Conservation (phyloP, 2,888 invertebrate genomes). For the Alloscopus bannaensis region DNA sequence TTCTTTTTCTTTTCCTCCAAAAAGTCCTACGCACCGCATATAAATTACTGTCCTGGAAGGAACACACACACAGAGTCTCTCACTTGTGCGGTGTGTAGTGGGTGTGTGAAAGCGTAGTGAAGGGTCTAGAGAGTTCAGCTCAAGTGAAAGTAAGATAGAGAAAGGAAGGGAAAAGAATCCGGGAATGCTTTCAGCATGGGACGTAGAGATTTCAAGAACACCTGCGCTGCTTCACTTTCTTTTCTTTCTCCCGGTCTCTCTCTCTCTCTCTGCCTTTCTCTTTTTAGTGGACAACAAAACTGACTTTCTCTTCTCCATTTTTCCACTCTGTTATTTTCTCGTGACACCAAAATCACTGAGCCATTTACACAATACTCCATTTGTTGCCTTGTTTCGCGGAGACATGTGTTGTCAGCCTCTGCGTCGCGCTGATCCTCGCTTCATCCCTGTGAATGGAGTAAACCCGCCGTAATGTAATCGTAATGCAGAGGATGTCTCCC, state of each 20-base stretch:
- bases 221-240: conserved; percentile 30
- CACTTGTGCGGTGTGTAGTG: too few species aligned
- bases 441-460: too few species aligned
- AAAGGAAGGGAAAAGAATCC: conserved; percentile 5
- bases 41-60: conserved; percentile 49
- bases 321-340: conserved; percentile 42
- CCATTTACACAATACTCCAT: conserved; percentile 51
- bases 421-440: not conserved
- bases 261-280: too few species aligned
- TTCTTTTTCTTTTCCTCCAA: conserved; percentile 1
- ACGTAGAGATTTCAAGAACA: conserved; percentile 38
- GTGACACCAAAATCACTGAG: conserved; percentile 50
- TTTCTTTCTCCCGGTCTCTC: not conserved
- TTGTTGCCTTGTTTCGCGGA: conserved; percentile 23
- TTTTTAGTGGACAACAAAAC: conserved; percentile 9
- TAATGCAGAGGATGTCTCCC: not conserved
- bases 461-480: too few species aligned
- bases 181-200: conserved; percentile 26
- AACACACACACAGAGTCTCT: not conserved
- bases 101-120: too few species aligned
- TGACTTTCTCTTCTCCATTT: conserved; percentile 29
- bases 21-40: conserved; percentile 38
- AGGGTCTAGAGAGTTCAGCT: conserved; percentile 24
- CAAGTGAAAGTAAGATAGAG: too few species aligned
- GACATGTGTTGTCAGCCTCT: conserved; percentile 35